These are phyloP conservation scores for Peromyscus melanophrys DNA, from an alignment of 2,797 vertebrate species.

Conservation along the genomic window DNA sequence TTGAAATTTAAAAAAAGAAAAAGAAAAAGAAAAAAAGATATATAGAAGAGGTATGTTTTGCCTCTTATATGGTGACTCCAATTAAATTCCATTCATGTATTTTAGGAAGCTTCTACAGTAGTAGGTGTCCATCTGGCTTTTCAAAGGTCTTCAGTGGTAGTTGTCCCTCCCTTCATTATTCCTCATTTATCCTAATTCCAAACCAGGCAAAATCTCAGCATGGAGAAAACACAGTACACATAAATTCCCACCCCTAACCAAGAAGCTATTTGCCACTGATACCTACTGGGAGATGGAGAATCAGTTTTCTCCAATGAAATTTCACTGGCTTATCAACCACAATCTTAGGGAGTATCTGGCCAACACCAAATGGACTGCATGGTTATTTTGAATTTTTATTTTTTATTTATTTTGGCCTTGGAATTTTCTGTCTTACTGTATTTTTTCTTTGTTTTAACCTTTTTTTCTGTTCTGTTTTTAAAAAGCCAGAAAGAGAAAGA, in stretches of 20 bases:
- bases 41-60: background rate
- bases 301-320: background rate
- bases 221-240: background rate
- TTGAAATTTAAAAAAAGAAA: background rate
- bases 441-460: background rate
- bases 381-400: background rate
- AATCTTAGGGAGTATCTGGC: background rate
- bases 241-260: background rate
- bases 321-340: background rate
- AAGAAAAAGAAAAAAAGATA: no score
- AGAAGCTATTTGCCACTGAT: background rate
- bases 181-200: background rate
- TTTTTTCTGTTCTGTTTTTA: background rate
- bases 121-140: background rate
- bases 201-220: background rate
- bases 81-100: background rate
- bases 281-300: background rate
- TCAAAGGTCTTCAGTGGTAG: background rate
- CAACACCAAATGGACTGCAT: background rate
- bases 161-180: background rate
- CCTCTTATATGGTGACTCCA: background rate
- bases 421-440: background rate
- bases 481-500: background rate
- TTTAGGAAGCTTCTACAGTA: background rate
- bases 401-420: background rate